A percentile compares a stretch with the other conserved stretches of the same genome.
phyloP scores from a whole-genome alignment of 2,888 invertebrate genomes.

The Cerceris rybyensis region DNA sequence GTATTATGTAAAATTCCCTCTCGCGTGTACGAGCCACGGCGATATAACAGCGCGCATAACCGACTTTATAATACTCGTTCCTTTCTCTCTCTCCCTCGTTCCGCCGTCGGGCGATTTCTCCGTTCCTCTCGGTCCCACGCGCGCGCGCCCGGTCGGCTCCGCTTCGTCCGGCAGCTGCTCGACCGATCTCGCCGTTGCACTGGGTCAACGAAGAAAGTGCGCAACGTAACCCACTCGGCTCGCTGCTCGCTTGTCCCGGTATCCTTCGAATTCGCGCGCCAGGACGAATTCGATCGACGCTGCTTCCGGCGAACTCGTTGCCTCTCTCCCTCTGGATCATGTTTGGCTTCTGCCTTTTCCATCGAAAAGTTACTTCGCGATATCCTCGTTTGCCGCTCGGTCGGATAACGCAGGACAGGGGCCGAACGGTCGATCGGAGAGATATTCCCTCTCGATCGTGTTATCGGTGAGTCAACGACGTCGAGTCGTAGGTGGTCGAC shows the following conservation, averaged over 20 bases:
- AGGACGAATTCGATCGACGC: conserved; percentile 31
- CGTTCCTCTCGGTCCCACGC: background rate
- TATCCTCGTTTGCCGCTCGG: no score
- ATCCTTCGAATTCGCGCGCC: conserved; percentile 13
- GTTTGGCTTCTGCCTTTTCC: no score
- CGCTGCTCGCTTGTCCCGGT: background rate
- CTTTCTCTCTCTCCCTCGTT: background rate
- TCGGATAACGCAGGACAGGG: conserved; percentile 21
- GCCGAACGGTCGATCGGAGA: background rate
- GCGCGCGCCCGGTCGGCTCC: background rate
- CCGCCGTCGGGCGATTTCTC: background rate
- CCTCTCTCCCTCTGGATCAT: no score
- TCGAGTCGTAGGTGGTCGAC: background rate
- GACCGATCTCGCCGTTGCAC: conserved; percentile 1
- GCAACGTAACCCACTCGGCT: conserved; percentile 33
- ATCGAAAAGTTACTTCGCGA: no score
- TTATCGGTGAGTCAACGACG: conserved; percentile 31
- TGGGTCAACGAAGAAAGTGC: conserved; percentile 35
- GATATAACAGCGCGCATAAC: conserved; percentile 38
- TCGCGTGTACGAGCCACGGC: conserved; percentile 17
- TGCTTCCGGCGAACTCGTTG: background rate
- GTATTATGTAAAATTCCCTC: conserved; percentile 48
- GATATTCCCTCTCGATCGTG: conserved; percentile 6
- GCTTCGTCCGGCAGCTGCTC: conserved; percentile 4
- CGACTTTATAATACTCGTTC: conserved; percentile 36